Conservation (phyloP, 2,888 invertebrate genomes). For the Callimorpha dominula region DNA sequence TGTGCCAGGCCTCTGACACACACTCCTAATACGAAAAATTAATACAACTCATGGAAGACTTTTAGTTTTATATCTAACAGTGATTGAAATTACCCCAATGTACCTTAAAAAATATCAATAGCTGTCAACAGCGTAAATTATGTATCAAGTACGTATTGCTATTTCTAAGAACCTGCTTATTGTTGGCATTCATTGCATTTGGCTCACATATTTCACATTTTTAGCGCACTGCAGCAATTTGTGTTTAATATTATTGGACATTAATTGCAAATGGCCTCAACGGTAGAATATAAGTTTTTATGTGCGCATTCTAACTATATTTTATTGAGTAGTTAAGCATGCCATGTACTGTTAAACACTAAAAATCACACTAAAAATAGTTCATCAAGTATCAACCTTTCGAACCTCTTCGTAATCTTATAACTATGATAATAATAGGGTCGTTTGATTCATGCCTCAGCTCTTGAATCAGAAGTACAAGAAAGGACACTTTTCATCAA, state of each 20-base stretch:
- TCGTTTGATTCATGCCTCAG: no score
- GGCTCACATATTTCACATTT: conserved; percentile 30
- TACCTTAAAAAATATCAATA: not conserved
- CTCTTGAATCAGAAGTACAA: no score
- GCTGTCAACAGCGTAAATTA: conserved; percentile 13
- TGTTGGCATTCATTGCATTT: conserved; percentile 32
- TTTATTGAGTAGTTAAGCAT: not conserved
- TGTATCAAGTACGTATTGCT: conserved; percentile 8
- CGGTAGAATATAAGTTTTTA: conserved; percentile 19
- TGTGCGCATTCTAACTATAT: conserved; percentile 13
- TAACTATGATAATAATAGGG: no score
- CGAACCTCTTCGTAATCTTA: not conserved
- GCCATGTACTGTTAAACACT: not conserved
- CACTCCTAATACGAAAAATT: not conserved
- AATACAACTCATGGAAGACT: not conserved
- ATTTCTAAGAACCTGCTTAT: conserved; percentile 28
- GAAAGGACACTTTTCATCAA: no score
- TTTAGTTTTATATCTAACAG: not conserved
- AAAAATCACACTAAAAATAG: not conserved
- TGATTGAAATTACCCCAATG: not conserved
- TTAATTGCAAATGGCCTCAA: conserved; percentile 41
- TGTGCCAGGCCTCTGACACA: no score
- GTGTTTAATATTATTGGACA: conserved; percentile 23
- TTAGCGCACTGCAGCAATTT: conserved; percentile 28
- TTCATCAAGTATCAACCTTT: not conserved